phyloP scores from a whole-genome alignment of 2,888 invertebrate species.

The Drosophila demipolita region DNA sequence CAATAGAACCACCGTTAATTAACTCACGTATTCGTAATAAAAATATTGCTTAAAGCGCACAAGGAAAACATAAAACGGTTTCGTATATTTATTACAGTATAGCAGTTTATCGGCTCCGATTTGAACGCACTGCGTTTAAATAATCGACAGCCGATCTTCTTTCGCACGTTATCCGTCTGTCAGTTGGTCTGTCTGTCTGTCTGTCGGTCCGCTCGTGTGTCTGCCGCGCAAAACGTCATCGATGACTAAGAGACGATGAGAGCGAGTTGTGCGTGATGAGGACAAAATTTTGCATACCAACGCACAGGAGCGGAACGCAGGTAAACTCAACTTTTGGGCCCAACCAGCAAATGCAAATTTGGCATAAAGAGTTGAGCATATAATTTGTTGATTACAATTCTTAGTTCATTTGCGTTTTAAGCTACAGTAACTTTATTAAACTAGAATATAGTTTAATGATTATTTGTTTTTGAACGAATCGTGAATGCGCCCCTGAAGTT shows the following conservation, averaged over 20 bases:
- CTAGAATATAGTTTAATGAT: neutral
- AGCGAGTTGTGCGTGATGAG: slow-evolving; percentile 34
- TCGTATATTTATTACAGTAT: slow-evolving; percentile 12
- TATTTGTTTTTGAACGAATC: neutral
- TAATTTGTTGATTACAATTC: neutral
- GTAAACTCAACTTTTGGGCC: slow-evolving; percentile 22
- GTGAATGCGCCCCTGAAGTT: slow-evolving; percentile 39
- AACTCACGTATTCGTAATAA: slow-evolving; percentile 26
- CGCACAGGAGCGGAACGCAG: slow-evolving; percentile 50
- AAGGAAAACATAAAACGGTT: slow-evolving; percentile 8
- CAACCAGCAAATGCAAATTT: neutral
- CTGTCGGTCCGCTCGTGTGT: slow-evolving; percentile 32
- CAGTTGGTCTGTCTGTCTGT: slow-evolving; percentile 15
- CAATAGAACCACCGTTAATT: slow-evolving; percentile 27
- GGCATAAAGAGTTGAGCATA: neutral
- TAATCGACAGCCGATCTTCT: neutral
- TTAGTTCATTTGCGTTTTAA: neutral
- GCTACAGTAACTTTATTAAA: neutral
- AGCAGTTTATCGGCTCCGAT: slow-evolving; percentile 34
- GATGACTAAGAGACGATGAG: slow-evolving; percentile 62
- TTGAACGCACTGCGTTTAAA: slow-evolving; percentile 41
- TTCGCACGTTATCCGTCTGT: slow-evolving; percentile 9
- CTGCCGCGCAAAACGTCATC: slow-evolving; percentile 65
- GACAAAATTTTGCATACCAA: slow-evolving; percentile 43
- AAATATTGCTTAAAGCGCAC: slow-evolving; percentile 35